These are phyloP conservation scores for Eospalax fontanierii DNA, from an alignment of 2,797 vertebrate species.

Conservation along the genomic window DNA sequence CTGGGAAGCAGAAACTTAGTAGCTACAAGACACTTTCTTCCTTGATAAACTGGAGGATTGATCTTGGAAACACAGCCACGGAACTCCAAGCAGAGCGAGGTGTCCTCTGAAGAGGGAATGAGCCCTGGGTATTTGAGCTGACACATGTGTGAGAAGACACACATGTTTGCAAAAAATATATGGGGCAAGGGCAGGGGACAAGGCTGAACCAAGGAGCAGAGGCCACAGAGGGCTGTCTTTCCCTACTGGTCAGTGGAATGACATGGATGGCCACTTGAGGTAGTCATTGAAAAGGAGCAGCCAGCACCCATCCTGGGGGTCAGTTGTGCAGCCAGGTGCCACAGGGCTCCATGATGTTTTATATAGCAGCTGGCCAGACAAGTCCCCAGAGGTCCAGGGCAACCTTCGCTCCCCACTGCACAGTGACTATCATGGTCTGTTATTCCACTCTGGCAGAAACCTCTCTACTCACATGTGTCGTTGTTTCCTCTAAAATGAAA, in stretches of 20 bases:
- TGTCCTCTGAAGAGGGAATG: too few species aligned
- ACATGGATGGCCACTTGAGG: neutral
- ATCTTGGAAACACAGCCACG: neutral
- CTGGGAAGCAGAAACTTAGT: neutral
- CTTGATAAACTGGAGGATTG: neutral
- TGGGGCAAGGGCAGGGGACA: neutral
- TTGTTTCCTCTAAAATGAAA: neutral
- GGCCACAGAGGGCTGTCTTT: neutral
- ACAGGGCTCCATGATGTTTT: neutral
- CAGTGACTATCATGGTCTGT: neutral
- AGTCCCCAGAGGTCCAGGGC: neutral
- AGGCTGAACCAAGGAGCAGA: neutral
- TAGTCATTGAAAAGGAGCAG: neutral
- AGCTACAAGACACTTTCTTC: neutral
- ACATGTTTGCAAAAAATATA: neutral
- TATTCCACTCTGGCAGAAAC: neutral
- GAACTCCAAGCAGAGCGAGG: neutral
- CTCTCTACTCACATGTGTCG: neutral
- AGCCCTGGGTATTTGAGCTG: neutral
- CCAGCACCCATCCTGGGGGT: neutral
- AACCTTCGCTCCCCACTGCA: neutral
- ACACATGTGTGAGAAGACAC: constrained; percentile 2
- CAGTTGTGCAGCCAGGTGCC: neutral
- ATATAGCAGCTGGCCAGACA: neutral
- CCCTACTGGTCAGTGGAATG: neutral